Percentiles rank a stretch among this genome's conserved stretches.
Evolutionary conservation across 1,140 invertebrate genomes (phyloP).

Genomic region (Thaumatotibia leucotreta): DNA sequence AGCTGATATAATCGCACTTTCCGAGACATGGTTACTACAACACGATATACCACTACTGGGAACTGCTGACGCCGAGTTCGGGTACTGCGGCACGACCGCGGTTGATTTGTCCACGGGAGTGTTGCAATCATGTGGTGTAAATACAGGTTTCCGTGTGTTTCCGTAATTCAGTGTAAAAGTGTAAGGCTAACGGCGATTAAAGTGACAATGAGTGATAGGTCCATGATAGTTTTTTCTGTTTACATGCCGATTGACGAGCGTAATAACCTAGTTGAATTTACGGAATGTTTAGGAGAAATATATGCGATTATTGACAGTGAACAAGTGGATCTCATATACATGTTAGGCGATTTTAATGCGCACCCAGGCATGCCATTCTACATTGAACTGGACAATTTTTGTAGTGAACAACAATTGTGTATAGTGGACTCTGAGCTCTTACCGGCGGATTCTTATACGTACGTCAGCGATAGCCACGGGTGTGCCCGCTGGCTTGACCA

Average conservation of each 20-base stretch:
- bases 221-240: neutral
- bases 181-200: neutral
- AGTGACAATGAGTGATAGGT: neutral
- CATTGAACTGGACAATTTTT: neutral
- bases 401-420: neutral
- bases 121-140: slow-evolving; percentile 9
- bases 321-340: neutral
- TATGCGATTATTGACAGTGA: slow-evolving; percentile 4
- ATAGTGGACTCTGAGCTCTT: neutral
- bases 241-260: slow-evolving; percentile 1
- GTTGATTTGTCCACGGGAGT: too few relatives aligned
- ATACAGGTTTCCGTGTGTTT: neutral
- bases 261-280: slow-evolving; percentile 1
- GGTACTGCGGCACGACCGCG: too few relatives aligned
- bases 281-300: too few relatives aligned
- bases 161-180: slow-evolving; percentile 9
- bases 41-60: too few relatives aligned
- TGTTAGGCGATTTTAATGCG: slow-evolving; percentile 5
- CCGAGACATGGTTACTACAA: slow-evolving; percentile 30
- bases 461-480: neutral
- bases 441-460: neutral
- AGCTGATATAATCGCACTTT: neutral
- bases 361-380: neutral
- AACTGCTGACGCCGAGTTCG: too few relatives aligned
- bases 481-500: slow-evolving; percentile 9